Evolutionary conservation across 2,888 invertebrate species (phyloP).

Genomic region (Allolobophora icterica): DNA sequence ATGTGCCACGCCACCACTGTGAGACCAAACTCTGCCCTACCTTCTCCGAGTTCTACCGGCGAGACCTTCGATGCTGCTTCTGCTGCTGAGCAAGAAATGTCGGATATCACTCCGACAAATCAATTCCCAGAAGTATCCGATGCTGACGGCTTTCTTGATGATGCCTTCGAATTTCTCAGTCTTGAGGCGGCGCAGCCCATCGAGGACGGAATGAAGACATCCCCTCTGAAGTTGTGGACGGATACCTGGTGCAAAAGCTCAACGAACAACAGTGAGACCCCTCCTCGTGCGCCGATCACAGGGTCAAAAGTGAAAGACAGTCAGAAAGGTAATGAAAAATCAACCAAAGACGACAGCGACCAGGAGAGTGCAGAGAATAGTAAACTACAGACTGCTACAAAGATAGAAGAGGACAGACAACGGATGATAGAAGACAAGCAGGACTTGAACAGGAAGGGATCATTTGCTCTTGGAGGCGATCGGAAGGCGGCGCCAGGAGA

Average conservation of each 20-base stretch:
- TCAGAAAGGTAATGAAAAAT: background rate
- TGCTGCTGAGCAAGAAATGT: background rate
- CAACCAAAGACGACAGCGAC: background rate
- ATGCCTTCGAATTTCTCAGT: slow-evolving; percentile 13
- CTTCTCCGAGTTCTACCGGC: background rate
- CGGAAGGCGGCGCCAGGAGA: background rate
- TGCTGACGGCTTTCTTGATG: background rate
- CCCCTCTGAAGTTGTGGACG: background rate
- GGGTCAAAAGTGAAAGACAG: background rate
- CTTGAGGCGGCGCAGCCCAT: background rate
- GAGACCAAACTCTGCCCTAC: background rate
- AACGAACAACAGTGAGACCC: background rate
- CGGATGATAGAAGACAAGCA: background rate
- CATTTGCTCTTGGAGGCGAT: background rate
- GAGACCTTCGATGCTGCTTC: background rate
- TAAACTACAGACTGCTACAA: background rate
- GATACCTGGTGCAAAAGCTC: background rate
- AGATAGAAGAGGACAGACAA: background rate
- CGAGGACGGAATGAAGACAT: background rate
- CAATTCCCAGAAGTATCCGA: background rate
- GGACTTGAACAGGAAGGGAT: background rate
- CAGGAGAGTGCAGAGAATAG: background rate
- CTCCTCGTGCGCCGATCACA: background rate
- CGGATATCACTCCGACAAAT: background rate
- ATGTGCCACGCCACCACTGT: background rate